These are phyloP conservation scores for Istiophorus platypterus DNA, from an alignment of 2,113 vertebrate species.

Conservation along the genomic window DNA sequence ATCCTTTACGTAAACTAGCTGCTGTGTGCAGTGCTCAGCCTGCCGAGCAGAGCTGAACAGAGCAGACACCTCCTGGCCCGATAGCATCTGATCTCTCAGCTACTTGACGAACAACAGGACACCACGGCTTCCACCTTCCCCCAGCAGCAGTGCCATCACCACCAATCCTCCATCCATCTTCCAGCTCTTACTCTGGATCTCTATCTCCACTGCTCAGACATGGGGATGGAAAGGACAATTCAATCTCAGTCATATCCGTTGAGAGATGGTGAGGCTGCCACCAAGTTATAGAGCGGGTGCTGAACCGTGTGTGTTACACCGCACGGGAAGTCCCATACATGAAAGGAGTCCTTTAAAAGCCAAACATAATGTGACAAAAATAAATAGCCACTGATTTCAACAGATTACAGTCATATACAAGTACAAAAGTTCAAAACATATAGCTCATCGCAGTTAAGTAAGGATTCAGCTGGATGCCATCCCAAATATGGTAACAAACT, in stretches of 20 bases:
- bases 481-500: constrained; percentile 33
- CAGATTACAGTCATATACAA: background rate
- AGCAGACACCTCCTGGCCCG: constrained; percentile 77
- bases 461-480: constrained; percentile 10
- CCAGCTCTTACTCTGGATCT: constrained; percentile 67
- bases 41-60: constrained; percentile 41
- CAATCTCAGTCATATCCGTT: constrained; percentile 71
- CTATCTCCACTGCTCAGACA: constrained; percentile 70
- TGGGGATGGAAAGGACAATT: constrained; percentile 69
- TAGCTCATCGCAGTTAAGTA: background rate
- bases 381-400: background rate
- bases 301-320: constrained; percentile 30
- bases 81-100: constrained; percentile 82
- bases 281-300: constrained; percentile 27
- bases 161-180: constrained; percentile 73
- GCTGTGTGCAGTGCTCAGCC: constrained; percentile 50
- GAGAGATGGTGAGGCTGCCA: constrained; percentile 63
- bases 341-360: constrained; percentile 11
- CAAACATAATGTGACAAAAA: background rate
- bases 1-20: constrained; percentile 81
- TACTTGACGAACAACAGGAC: constrained; percentile 80
- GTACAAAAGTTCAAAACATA: background rate
- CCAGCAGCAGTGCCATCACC: constrained; percentile 62
- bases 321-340: constrained; percentile 26
- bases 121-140: constrained; percentile 63